Evolutionary conservation across 2,797 vertebrate species (phyloP).

Genomic region (Myotis planiceps): DNA sequence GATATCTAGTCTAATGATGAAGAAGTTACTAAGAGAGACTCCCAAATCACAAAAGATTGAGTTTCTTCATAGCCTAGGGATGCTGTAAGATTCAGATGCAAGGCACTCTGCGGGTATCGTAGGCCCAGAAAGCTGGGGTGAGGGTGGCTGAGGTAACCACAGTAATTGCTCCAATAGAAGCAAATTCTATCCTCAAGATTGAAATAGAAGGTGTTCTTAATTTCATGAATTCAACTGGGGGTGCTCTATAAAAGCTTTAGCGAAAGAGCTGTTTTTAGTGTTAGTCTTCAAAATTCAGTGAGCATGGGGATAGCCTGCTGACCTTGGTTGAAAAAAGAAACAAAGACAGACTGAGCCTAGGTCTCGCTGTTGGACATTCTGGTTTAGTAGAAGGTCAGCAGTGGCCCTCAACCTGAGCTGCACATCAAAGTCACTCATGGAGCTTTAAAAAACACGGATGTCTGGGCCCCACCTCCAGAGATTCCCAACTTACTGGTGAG

Average conservation of each 20-base stretch:
- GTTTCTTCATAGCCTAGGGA: background rate
- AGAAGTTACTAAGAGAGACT: background rate
- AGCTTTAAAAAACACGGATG: background rate
- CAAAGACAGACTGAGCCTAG: background rate
- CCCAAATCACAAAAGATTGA: background rate
- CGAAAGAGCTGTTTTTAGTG: background rate
- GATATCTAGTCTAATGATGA: background rate
- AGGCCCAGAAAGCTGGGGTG: background rate
- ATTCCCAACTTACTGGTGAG: background rate
- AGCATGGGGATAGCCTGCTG: background rate
- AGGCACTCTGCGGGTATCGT: background rate
- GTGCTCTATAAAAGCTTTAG: background rate
- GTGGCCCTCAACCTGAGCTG: background rate
- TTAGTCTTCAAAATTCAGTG: background rate
- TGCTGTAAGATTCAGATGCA: background rate
- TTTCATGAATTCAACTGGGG: background rate
- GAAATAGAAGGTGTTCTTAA: background rate
- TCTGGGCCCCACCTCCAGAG: background rate
- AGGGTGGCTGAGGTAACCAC: background rate
- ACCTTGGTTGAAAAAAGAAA: background rate
- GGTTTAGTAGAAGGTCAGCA: background rate
- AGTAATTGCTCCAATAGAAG: background rate
- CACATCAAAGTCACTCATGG: background rate
- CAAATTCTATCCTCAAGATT: background rate
- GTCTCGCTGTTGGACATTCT: background rate